Base-by-base conservation (phyloP, 2,797 vertebrate genomes). In the Pantherophis vulpinus region DNA sequence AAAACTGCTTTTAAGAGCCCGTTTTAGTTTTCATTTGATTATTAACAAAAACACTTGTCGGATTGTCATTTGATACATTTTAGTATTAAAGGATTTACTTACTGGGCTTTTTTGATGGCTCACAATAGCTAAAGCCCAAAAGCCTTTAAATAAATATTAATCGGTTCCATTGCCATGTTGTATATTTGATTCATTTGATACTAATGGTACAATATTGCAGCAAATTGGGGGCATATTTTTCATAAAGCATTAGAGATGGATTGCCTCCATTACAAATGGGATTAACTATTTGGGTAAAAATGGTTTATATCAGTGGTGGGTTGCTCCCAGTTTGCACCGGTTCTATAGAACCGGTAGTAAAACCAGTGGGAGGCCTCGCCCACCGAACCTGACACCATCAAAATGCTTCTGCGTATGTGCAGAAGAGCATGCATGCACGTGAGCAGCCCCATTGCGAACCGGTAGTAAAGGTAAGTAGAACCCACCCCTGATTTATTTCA, bases 281-380 rank as follows among this genome's bases (percentile, higher is more conserved):
- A 93, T 74, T 91, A 91, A 91, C 66, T 47, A 70, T 74, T 66
- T 20, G 4, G 66, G 23, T 93, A 91, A 79, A 59, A 79, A 86
- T 89, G 88, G 2, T 32, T 83, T 79, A 25, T 51, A 51, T 51
- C 6, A 51, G 47, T 51, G 47, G 47, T 51, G 47, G 47, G 47
- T 51, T 51, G 47, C 6, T 0, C 47, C 47, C 1, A 7, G 47
- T 51, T 51, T 8, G 47, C 47, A 51, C 47, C 6, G 6, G 47
- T 51, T 51, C 47, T 51, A 51, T 51, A 51, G 47, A 51, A 51
- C 47, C 47, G 1, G 47, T 51, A 51, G 47, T 51, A 51, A 51
- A 51, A 51, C 47, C 47, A 51, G 47, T 51, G 47, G 47, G 47
- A 51, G 47, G 47, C 47, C 47, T 7, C 47, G 1, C 47, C 1